A percentile compares a stretch with the other conserved stretches of the same genome.
Conservation (phyloP, 2,797 vertebrate species). For the Syndactyla subalaris region DNA sequence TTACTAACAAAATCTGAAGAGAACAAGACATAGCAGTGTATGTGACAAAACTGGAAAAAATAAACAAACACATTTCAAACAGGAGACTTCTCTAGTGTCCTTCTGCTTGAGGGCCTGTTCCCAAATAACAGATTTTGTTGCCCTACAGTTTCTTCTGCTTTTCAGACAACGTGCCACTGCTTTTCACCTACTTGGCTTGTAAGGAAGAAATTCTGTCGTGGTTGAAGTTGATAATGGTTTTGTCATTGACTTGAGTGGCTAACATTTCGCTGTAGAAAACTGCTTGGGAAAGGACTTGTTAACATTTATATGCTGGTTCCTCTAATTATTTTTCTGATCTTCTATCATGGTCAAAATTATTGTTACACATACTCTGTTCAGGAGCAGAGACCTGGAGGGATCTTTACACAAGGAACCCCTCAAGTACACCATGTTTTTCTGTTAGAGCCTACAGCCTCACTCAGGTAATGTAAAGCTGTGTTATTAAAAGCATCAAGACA, state of each 20-base stretch:
- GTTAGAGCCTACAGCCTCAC: not conserved
- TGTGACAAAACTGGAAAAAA: not conserved
- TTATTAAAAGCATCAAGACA: not conserved
- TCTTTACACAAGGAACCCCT: not conserved
- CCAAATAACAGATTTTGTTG: not conserved
- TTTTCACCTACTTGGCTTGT: not conserved
- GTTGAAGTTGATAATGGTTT: not conserved
- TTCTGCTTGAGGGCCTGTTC: not conserved
- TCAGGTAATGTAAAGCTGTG: not conserved
- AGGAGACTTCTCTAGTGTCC: not conserved
- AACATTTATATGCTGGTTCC: not conserved
- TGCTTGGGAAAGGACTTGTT: not conserved
- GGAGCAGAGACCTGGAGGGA: not conserved
- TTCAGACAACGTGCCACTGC: not conserved
- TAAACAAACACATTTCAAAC: not conserved
- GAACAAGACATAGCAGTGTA: not conserved
- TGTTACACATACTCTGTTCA: not conserved
- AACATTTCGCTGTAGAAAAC: not conserved
- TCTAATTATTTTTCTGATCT: not conserved
- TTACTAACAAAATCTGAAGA: not conserved
- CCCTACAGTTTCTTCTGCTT: not conserved
- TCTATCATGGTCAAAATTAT: not conserved
- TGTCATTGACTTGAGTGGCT: not conserved
- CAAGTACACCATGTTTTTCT: not conserved
- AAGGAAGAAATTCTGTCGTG: not conserved